Base-by-base conservation (phyloP, 2,888 invertebrate species). In the Ferdinandea cuprea region DNA sequence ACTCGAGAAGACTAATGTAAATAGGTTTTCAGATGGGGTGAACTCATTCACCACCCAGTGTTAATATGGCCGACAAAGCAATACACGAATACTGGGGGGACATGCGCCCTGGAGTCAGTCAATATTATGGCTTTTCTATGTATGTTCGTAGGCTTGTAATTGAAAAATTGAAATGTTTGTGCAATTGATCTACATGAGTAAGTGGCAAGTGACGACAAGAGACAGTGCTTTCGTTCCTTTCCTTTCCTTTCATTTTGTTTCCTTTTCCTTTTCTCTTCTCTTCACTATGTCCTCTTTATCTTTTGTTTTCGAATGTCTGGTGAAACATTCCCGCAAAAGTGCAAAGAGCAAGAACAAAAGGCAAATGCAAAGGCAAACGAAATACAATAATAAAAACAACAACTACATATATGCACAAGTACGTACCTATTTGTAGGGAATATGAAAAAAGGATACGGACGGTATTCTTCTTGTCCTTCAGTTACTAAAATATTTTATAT, bases 121-220 rank as follows among this genome's bases (percentile, higher is more conserved):
- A 86, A 87, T 87, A 87, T 86, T 86, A 85, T 81, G 85, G 85
- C 77, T 85, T 83, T 85, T 74, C 76, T 86, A 79, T 85, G 76
- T 80, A 74, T 69, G 68, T 81, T 85, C 74, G 86, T 86, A 86
- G 85, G 86, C 85, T 85, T 85, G 86, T 86, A 86, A 86, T 86
- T 86, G 86, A 86, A 86, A 86, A 86, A 86, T 86, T 86, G 86
- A 86, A 86, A 86, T 86, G 86, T 86, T 86, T 86, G 86, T 86
- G 86, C 84, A 86, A 86, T 85, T 86, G 86, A 86, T 86, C 85
- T 86, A 86, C 86, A 86, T 85, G 83, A 72, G 81, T 81, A 81
- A 78, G 78, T 78, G 83, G 83, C 78, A 73, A 83, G 56, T 78
- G 83, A 73, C 72, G 80, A 71, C 54, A 76, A 50, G 77, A 78